Conservation (phyloP, 92 coral and sea anemone species). For the Scolanthus callimorphus region DNA sequence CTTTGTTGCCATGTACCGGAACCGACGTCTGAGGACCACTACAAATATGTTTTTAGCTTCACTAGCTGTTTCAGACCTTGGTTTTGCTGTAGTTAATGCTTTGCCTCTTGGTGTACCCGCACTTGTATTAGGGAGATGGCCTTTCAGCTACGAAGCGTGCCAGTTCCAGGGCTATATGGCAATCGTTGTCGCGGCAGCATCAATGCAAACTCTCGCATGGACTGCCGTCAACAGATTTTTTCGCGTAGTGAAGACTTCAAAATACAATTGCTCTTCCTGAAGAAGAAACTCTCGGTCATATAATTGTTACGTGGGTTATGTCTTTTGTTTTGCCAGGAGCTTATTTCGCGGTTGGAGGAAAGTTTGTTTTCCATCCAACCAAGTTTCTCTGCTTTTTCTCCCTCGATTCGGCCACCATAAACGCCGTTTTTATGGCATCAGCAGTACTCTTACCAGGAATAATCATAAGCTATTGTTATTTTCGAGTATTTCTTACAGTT, state of each 20-base stretch:
- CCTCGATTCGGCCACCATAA: slow-evolving; percentile 10
- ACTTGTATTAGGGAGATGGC: slow-evolving; percentile 19
- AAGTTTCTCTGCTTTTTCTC: slow-evolving; percentile 37
- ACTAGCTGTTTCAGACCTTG: slow-evolving; percentile 40
- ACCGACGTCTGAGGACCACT: slow-evolving; percentile 14
- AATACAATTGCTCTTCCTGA: slow-evolving; percentile 21
- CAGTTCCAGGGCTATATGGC: slow-evolving; percentile 32
- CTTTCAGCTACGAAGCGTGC: slow-evolving; percentile 23
- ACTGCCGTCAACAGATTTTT: slow-evolving; percentile 43
- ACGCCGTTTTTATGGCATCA: slow-evolving; percentile 7
- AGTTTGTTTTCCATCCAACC: slow-evolving; percentile 33
- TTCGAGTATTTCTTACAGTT: slow-evolving; percentile 24
- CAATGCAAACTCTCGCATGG: slow-evolving; percentile 36
- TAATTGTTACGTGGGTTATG: slow-evolving; percentile 13
- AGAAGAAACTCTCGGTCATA: slow-evolving; percentile 5
- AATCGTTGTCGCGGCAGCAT: slow-evolving; percentile 11
- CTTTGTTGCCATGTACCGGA: slow-evolving; percentile 6
- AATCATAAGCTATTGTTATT: slow-evolving; percentile 22
- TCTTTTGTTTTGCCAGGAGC: slow-evolving; percentile 21
- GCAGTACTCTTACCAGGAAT: slow-evolving; percentile 15
- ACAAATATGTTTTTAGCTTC: slow-evolving; percentile 35
- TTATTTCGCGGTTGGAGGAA: slow-evolving; percentile 23
- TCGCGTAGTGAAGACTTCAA: slow-evolving; percentile 26
- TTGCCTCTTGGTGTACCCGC: slow-evolving; percentile 5
- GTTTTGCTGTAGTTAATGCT: slow-evolving; percentile 7